These are phyloP conservation scores for Triplophysa tibetana DNA, from an alignment of 2,113 vertebrate species.

Conservation along the genomic window DNA sequence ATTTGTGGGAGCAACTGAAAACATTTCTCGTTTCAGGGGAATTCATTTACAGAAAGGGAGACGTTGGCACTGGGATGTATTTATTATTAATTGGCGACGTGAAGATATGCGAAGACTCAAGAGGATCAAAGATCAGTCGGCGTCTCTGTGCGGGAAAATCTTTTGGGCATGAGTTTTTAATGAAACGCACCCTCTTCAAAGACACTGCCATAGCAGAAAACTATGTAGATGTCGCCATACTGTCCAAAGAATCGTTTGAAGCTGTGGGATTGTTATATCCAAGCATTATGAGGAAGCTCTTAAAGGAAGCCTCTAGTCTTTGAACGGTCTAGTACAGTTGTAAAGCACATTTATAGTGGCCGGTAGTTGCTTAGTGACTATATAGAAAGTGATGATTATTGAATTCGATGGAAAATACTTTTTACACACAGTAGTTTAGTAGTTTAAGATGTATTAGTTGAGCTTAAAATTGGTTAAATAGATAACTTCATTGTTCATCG, in stretches of 20 bases:
- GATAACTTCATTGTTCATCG: too few relatives aligned
- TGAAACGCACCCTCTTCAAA: background rate
- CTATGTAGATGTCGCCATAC: conserved; percentile 40
- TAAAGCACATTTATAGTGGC: background rate
- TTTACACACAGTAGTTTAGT: background rate
- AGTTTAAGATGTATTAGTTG: background rate
- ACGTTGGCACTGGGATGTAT: conserved; percentile 36
- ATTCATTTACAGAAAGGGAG: conserved; percentile 45
- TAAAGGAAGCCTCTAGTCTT: conserved; percentile 16
- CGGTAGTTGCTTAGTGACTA: background rate
- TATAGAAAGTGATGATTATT: background rate
- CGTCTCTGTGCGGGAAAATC: conserved; percentile 7
- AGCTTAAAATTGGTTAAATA: too few relatives aligned
- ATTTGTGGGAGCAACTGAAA: background rate
- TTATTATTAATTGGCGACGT: conserved; percentile 40
- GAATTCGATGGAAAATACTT: background rate
- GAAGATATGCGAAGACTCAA: background rate
- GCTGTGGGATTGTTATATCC: conserved; percentile 31
- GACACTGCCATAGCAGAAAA: conserved; percentile 41
- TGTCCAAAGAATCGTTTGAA: conserved; percentile 35
- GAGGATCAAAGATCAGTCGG: background rate
- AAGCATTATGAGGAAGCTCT: background rate
- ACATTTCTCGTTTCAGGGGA: conserved; percentile 32
- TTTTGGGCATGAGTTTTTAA: conserved; percentile 11
- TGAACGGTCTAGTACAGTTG: background rate